Evolutionary conservation across 1,140 invertebrate species (phyloP).

Genomic region (Zaprionus tsacasi): DNA sequence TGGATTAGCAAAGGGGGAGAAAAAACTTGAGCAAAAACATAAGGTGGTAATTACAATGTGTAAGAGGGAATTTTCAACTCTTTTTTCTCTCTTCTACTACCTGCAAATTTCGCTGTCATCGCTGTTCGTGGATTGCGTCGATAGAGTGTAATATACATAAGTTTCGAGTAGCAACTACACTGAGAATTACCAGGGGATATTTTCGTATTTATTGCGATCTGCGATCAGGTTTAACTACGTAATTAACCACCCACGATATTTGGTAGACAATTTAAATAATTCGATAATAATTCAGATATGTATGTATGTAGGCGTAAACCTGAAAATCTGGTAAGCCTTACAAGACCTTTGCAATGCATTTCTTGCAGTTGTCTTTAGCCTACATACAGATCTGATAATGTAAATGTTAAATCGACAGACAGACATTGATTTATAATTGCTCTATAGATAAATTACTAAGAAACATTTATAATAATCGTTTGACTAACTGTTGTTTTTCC

Average conservation of each 20-base stretch:
- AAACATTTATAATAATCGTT: conserved; percentile 45
- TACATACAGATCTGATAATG: conserved; percentile 44
- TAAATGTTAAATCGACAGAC: not conserved
- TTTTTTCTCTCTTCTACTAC: not conserved
- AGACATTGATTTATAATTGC: conserved; percentile 55
- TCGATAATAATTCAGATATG: not conserved
- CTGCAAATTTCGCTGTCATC: not conserved
- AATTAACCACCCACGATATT: conserved; percentile 9
- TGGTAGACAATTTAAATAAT: not conserved
- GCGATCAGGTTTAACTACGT: not conserved
- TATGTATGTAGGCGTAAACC: not conserved
- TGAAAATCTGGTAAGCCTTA: conserved; percentile 6
- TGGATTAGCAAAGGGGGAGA: conserved; percentile 6
- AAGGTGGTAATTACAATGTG: conserved; percentile 17
- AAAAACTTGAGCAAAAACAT: conserved; percentile 3
- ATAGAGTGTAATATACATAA: not conserved
- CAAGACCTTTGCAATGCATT: conserved; percentile 50
- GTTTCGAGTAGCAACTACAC: not conserved
- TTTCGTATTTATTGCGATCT: not conserved
- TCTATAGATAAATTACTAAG: conserved; percentile 50
- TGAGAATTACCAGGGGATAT: not conserved
- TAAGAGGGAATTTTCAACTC: conserved; percentile 15
- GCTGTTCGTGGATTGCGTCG: not conserved
- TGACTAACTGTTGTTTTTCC: conserved; percentile 40
- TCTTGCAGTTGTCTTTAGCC: conserved; percentile 14